Base-by-base conservation (phyloP, 37 sponge, comb jelly and placozoan species). In the Crambe crambe region DNA sequence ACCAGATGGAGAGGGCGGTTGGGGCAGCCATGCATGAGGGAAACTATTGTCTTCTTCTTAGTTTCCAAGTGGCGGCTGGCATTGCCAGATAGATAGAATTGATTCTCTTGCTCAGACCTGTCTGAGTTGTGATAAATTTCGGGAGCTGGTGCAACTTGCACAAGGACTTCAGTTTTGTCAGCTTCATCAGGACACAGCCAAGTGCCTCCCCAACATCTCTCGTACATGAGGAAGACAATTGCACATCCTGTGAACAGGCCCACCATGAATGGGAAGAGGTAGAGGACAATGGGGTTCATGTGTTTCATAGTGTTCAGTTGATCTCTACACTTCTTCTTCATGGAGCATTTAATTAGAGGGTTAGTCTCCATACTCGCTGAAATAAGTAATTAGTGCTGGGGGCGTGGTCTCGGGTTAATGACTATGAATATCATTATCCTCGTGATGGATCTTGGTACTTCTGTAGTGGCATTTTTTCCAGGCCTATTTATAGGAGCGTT, bases 401-500 rank as follows among this genome's bases (percentile, higher is more conserved):
- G n/a, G n/a, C n/a, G n/a, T n/a, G n/a, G n/a, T n/a, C n/a, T n/a
- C n/a, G n/a, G n/a, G n/a, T n/a, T n/a, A n/a, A n/a, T n/a, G n/a
- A n/a, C n/a, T n/a, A n/a, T n/a, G n/a, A n/a, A n/a, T n/a, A n/a
- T n/a, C n/a, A n/a, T n/a, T n/a, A n/a, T n/a, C n/a, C n/a, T n/a
- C n/a, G n/a, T n/a, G n/a, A n/a, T n/a, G n/a, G n/a, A n/a, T n/a
- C n/a, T n/a, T n/a, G n/a, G n/a, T n/a, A n/a, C n/a, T n/a, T n/a
- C n/a, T n/a, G 34, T 32, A 2, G 34, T 65, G 3, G 81, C 72
- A 22, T 71, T 80, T 58, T 30, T 80, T 3, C 81, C 81, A 2
- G 81, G 81, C 15, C 36, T 80, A 27, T 30, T 70, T 29, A 57
- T 80, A 3, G 81, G 81, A 8, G 12, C 54, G 18, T 80, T 70